Conservation (phyloP, 2,797 vertebrate genomes). For the Cheirogaleus major region DNA sequence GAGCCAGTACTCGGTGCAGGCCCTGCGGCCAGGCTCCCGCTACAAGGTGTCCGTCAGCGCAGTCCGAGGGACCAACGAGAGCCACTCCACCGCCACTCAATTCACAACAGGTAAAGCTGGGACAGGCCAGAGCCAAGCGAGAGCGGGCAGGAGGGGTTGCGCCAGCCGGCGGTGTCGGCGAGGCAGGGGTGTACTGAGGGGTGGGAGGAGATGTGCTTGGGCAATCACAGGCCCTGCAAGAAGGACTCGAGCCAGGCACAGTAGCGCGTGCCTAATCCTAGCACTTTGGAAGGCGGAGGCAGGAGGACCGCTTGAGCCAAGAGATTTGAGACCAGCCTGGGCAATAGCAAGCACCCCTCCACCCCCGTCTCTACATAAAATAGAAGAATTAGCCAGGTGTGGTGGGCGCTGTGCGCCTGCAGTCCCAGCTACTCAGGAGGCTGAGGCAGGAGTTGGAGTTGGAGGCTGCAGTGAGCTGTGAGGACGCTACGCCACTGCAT, state of each 20-base stretch:
- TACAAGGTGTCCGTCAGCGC: constrained; percentile 93
- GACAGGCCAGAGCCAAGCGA: accelerated
- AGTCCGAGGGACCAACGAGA: constrained; percentile 93
- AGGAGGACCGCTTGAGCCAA: neutral
- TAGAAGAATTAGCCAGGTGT: neutral
- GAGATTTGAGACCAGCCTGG: neutral
- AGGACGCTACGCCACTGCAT: neutral
- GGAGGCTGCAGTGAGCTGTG: neutral
- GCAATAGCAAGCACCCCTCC: neutral
- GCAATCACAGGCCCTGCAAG: accelerated
- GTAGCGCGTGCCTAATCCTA: neutral
- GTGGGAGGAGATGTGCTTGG: accelerated
- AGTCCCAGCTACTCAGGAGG: neutral
- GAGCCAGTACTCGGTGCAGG: constrained; percentile 97
- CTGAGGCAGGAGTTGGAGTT: neutral
- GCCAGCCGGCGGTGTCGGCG: accelerated
- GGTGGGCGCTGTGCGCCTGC: too few relatives aligned
- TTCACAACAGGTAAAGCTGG: constrained; percentile 93
- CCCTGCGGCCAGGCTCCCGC: constrained; percentile 92
- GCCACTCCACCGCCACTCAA: constrained; percentile 89
- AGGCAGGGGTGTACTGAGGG: too few relatives aligned
- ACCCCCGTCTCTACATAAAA: neutral
- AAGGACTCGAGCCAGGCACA: too few relatives aligned
- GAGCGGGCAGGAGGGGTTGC: too few relatives aligned
- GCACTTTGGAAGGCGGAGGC: neutral